These are phyloP conservation scores for Phasia obesa DNA, from an alignment of 2,888 invertebrate species.

Conservation along the genomic window DNA sequence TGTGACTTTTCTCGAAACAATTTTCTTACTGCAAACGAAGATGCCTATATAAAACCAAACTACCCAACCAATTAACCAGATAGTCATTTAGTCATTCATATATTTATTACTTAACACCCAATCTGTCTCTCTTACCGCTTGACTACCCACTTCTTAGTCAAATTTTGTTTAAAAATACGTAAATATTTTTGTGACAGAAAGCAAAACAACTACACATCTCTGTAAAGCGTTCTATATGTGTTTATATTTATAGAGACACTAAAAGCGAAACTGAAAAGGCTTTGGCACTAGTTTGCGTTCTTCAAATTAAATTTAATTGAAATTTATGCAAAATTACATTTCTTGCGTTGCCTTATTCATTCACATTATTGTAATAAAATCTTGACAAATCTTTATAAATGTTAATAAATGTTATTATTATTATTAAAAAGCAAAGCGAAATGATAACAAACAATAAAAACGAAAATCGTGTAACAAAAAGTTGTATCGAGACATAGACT, in stretches of 20 bases:
- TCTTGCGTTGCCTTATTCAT: slow-evolving; percentile 24
- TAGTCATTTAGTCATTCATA: neutral
- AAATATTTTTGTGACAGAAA: too few species aligned
- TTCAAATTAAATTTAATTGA: slow-evolving; percentile 63
- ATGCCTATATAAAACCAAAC: slow-evolving; percentile 1
- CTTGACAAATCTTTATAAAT: slow-evolving; percentile 61
- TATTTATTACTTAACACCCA: slow-evolving; percentile 5
- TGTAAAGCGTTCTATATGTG: slow-evolving; percentile 35
- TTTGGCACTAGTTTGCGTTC: slow-evolving; percentile 36
- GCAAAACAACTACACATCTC: too few species aligned
- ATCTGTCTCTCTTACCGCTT: too few species aligned
- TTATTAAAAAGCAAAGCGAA: slow-evolving; percentile 40
- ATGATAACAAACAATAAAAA: slow-evolving; percentile 36
- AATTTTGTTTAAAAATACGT: too few species aligned
- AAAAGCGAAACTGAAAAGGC: neutral
- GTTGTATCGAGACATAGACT: neutral
- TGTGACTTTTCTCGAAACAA: neutral
- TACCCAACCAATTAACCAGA: neutral
- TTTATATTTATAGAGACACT: slow-evolving; percentile 24
- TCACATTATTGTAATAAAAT: slow-evolving; percentile 49
- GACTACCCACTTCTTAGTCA: too few species aligned
- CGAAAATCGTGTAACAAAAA: neutral
- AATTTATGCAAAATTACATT: slow-evolving; percentile 52
- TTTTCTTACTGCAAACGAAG: slow-evolving; percentile 26
- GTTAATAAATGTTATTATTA: slow-evolving; percentile 28